A percentile compares a stretch with the other conserved stretches of the same genome.
Conservation (phyloP, 2,888 invertebrate genomes). For the Altica lythri region DNA sequence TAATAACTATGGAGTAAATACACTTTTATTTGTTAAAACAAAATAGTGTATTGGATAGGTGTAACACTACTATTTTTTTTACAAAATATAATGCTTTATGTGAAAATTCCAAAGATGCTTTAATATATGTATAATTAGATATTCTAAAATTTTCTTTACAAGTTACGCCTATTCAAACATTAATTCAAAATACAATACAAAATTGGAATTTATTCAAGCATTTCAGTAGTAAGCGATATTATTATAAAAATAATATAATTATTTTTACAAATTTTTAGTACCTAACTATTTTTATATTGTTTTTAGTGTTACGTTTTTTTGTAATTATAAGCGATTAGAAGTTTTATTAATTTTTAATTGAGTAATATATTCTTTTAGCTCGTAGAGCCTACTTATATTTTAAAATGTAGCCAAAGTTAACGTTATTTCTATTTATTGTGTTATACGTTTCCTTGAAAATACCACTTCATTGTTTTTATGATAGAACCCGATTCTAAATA, state of each 20-base stretch:
- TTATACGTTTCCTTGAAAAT: constrained; percentile 36
- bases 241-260: constrained; percentile 22
- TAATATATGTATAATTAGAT: no score
- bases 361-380: constrained; percentile 49
- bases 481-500: constrained; percentile 12
- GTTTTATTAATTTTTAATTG: constrained; percentile 40
- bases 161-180: no score
- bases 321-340: constrained; percentile 27
- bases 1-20: no score
- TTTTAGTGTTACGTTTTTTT: constrained; percentile 34
- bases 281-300: constrained; percentile 33
- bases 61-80: no score
- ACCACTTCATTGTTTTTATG: constrained; percentile 27
- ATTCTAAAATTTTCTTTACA: no score
- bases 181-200: not conserved
- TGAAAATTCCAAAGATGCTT: no score
- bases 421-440: constrained; percentile 54
- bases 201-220: constrained; percentile 20
- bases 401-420: constrained; percentile 57
- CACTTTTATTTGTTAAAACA: no score
- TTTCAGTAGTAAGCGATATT: constrained; percentile 32
- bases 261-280: constrained; percentile 31
- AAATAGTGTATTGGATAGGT: no score
- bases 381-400: constrained; percentile 45
- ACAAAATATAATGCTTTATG: no score